Evolutionary conservation across 2,888 invertebrate genomes (phyloP), one percentile per base, ranked within the genome.

Genomic region (Tenthredo livida): DNA sequence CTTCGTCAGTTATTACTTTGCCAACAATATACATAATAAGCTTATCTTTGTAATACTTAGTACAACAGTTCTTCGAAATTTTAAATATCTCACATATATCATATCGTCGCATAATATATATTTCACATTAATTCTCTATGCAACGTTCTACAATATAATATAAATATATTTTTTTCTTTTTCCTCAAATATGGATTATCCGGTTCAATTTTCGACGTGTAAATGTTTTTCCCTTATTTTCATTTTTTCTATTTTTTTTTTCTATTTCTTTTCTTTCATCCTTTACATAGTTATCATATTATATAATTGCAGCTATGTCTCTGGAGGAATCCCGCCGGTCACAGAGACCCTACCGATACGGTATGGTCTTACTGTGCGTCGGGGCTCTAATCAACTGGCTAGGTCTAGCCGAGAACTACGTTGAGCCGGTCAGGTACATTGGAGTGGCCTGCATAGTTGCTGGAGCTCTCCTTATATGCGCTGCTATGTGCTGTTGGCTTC

Each of bases 401-500:
- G 96, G 96, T 37, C 94, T 96, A 87, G 96, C 96, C 0, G 96
- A 96, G 91, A 96, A 96, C 92, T 96, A 96, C 92, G 96, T 96
- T 84, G 96, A 96, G 92, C 96, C 96, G 7, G 95, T 96, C 87
- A 94, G 96, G 91, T 96, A 96, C 92, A 95, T 96, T 88, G 96
- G 96, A 87, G 96, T 96, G 85, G 96, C 96, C 37, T 96, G 96
- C 93, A 96, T 96, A 88, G 95, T 96, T n/a, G 96, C 96, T 25
- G 96, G 96, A 50, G 96, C 96, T 1, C 94, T 96, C 88, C 95
- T 96, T 89, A 96, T 96, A 89, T 96, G 96, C 91, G 95, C 96
- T 37, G 96, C 96, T 85, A 96, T 96, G 96, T 96, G 96, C 92
- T 96, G 96, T 93, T 96, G 96, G 96, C 94, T 96, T 89, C 96